These are phyloP conservation scores for Automeris io DNA, from an alignment of 2,888 invertebrate genomes.

Conservation along the genomic window DNA sequence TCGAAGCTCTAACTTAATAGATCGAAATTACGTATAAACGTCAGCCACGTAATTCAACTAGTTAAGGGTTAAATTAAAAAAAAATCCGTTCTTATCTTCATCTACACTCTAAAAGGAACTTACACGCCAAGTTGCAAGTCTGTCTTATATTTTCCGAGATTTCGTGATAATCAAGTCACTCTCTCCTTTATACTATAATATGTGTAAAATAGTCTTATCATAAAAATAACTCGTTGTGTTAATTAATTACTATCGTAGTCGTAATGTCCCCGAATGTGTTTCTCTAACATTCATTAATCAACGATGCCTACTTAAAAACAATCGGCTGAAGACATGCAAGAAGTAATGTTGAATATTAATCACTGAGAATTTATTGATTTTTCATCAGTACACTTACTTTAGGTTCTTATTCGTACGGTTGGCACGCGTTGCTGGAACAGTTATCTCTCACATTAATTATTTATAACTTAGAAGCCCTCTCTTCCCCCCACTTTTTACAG, in stretches of 20 bases:
- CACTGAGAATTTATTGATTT: constrained; percentile 13
- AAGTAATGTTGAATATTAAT: constrained; percentile 16
- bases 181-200: too few species aligned
- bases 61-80: too few species aligned
- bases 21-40: too few species aligned
- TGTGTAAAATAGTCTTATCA: too few species aligned
- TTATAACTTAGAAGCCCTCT: constrained; percentile 36
- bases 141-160: too few species aligned
- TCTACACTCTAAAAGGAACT: too few species aligned
- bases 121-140: too few species aligned
- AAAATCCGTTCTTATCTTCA: too few species aligned
- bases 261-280: neutral
- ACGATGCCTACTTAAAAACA: constrained; percentile 3
- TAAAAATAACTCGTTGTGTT: too few species aligned
- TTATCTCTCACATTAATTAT: constrained; percentile 53
- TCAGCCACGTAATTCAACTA: too few species aligned
- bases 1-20: too few species aligned
- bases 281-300: constrained; percentile 1
- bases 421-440: constrained; percentile 40
- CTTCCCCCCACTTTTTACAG: constrained; percentile 10
- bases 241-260: constrained; percentile 11
- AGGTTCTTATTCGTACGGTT: constrained; percentile 27
- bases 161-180: too few species aligned
- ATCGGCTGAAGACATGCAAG: constrained; percentile 5
- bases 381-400: constrained; percentile 21